Conservation (phyloP, 30 jellyfish, hydroid and myxozoan genomes). For the Aurelia aurita region DNA sequence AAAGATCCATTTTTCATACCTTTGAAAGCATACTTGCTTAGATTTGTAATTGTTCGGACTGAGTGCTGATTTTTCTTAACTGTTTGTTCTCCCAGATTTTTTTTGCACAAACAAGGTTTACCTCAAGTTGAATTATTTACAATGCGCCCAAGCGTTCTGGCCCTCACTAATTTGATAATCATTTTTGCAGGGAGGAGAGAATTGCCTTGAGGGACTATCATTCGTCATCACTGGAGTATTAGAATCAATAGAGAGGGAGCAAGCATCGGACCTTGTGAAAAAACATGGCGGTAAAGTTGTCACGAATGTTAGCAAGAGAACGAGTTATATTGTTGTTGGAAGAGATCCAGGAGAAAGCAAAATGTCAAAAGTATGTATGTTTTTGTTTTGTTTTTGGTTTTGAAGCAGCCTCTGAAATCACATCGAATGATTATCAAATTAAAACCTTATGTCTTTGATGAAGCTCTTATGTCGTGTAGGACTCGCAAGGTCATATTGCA, state of each 20-base stretch:
- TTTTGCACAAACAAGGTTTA: no score
- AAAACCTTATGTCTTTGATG: no score
- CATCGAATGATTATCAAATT: no score
- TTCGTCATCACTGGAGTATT: constrained; percentile 96
- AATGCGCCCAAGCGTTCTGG: not conserved
- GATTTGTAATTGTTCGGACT: no score
- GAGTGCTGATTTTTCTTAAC: no score
- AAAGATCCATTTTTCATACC: no score
- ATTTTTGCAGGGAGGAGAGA: constrained; percentile 83
- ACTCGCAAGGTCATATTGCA: no score
- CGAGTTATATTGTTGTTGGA: constrained; percentile 87
- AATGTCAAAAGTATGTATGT: constrained; percentile 76
- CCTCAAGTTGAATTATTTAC: no score
- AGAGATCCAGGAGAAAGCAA: constrained; percentile 97
- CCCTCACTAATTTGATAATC: not conserved
- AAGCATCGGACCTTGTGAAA: constrained; percentile 77
- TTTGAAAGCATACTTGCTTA: no score
- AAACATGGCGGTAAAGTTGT: constrained; percentile 97
- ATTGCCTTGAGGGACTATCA: constrained; percentile 91
- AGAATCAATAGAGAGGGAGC: constrained; percentile 96
- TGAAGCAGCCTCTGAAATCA: no score
- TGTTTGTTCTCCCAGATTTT: no score
- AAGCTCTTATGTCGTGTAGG: no score
- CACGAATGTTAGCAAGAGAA: constrained; percentile 87
- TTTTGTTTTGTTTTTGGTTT: not conserved